Percentiles rank a stretch among this genome's conserved stretches.
phyloP scores from a whole-genome alignment of 1,140 invertebrate species.

The Ceratoteleas bidentatus region DNA sequence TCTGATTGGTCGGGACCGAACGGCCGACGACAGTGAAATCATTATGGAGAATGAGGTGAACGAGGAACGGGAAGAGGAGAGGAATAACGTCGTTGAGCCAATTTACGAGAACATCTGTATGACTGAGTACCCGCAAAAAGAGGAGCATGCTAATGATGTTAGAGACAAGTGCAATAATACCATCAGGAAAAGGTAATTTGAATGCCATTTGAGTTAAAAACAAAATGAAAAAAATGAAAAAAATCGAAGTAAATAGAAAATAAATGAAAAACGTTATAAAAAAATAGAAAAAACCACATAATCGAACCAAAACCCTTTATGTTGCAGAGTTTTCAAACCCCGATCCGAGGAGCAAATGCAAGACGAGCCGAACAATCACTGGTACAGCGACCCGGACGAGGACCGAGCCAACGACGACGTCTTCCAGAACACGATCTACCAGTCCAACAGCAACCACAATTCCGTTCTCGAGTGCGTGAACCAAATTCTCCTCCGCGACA shows the following conservation, averaged over 20 bases:
- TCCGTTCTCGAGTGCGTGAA: slow-evolving; percentile 89
- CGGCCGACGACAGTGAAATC: slow-evolving; percentile 78
- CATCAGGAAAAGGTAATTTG: slow-evolving; percentile 53
- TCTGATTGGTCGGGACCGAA: slow-evolving; percentile 43
- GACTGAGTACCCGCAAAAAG: slow-evolving; percentile 66
- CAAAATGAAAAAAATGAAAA: too few species aligned
- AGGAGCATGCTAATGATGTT: slow-evolving; percentile 35
- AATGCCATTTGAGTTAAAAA: too few species aligned
- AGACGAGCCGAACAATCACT: slow-evolving; percentile 84
- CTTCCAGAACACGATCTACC: slow-evolving; percentile 76
- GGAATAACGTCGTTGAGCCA: slow-evolving; percentile 61
- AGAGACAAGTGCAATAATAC: slow-evolving; percentile 64
- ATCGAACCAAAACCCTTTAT: too few species aligned
- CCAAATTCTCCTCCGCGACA: slow-evolving; percentile 86
- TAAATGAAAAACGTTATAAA: too few species aligned
- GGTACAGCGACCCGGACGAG: slow-evolving; percentile 88
- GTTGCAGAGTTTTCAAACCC: slow-evolving; percentile 78
- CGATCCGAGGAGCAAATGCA: slow-evolving; percentile 82
- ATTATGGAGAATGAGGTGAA: slow-evolving; percentile 76
- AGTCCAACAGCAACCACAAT: slow-evolving; percentile 84
- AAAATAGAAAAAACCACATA: too few species aligned
- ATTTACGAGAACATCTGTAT: slow-evolving; percentile 76
- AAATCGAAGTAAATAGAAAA: too few species aligned
- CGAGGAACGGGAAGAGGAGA: slow-evolving; percentile 44
- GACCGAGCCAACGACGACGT: slow-evolving; percentile 83